These are phyloP conservation scores for Aleiodes leptofemur DNA, from an alignment of 2,888 invertebrate genomes.

Conservation along the genomic window DNA sequence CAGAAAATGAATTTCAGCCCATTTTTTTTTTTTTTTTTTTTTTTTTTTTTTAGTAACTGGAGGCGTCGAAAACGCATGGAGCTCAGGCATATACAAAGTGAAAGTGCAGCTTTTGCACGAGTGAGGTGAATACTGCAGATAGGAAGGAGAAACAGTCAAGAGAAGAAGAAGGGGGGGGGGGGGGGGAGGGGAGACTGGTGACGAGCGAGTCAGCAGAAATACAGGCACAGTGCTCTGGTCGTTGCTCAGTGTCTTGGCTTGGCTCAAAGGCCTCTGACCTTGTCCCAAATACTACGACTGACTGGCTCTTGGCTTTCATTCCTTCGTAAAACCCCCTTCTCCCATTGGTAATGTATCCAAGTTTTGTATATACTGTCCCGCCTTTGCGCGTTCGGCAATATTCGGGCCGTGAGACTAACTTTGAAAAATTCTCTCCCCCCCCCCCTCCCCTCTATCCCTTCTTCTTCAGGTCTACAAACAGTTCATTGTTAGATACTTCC, in stretches of 20 bases:
- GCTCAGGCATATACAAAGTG: slow-evolving; percentile 62
- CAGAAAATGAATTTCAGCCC: slow-evolving; percentile 50
- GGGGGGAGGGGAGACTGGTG: slow-evolving; percentile 44
- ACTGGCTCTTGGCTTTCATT: slow-evolving; percentile 56
- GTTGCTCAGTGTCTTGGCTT: slow-evolving; percentile 56
- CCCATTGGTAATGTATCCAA: slow-evolving; percentile 33
- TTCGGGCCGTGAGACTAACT: slow-evolving; percentile 41
- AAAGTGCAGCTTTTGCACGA: slow-evolving; percentile 69
- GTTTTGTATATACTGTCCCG: slow-evolving; percentile 41
- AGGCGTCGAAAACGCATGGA: slow-evolving; percentile 52
- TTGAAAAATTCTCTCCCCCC: not conserved
- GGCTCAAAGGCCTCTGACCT: slow-evolving; percentile 74
- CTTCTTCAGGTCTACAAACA: too few species aligned
- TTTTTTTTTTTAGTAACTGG: slow-evolving; percentile 20
- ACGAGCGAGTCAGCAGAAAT: slow-evolving; percentile 55
- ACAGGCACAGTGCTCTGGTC: slow-evolving; percentile 48
- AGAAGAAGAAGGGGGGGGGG: slow-evolving; percentile 38
- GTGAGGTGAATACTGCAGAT: slow-evolving; percentile 46
- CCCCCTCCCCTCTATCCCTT: not conserved
- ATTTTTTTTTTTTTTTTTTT: too few species aligned
- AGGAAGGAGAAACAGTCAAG: slow-evolving; percentile 15
- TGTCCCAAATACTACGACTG: slow-evolving; percentile 74
- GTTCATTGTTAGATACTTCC: slow-evolving; percentile 48
- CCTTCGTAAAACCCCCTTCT: slow-evolving; percentile 25
- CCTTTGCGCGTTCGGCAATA: slow-evolving; percentile 51